phyloP scores from a whole-genome alignment of 2,113 vertebrate species.

The Cranoglanis bouderius region DNA sequence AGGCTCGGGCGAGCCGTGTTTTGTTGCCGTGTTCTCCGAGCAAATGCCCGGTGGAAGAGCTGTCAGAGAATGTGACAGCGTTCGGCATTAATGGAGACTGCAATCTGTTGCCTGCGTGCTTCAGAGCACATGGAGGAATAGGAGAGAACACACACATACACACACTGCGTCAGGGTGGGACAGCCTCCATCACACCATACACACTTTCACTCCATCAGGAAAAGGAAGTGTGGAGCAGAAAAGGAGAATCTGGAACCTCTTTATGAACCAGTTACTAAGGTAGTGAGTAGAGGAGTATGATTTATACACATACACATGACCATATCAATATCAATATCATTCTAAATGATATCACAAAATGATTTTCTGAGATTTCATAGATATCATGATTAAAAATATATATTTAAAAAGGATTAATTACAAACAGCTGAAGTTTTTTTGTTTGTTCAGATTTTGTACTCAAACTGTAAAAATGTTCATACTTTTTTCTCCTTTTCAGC shows the following conservation, averaged over 20 bases:
- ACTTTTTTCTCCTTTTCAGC: too few relatives aligned
- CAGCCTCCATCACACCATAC: neutral
- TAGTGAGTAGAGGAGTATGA: neutral
- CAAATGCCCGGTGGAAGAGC: constrained; percentile 29
- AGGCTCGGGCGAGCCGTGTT: neutral
- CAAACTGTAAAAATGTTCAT: too few relatives aligned
- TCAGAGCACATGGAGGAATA: constrained; percentile 13
- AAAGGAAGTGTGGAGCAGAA: neutral
- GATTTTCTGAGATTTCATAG: neutral
- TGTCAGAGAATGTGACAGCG: constrained; percentile 38
- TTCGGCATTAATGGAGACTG: constrained; percentile 45
- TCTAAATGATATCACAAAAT: neutral
- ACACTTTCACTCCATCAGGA: neutral
- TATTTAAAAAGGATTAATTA: neutral
- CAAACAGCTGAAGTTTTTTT: neutral
- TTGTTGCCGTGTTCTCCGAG: constrained; percentile 12
- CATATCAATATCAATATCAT: neutral
- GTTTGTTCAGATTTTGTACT: neutral
- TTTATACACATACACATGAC: neutral
- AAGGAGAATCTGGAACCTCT: neutral
- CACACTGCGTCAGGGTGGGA: neutral
- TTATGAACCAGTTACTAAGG: neutral
- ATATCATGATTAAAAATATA: neutral
- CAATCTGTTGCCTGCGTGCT: constrained; percentile 46
- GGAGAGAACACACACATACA: constrained; percentile 7